These are phyloP conservation scores for Drosophila gunungcola DNA, from an alignment of 1,140 invertebrate species.

Conservation along the genomic window DNA sequence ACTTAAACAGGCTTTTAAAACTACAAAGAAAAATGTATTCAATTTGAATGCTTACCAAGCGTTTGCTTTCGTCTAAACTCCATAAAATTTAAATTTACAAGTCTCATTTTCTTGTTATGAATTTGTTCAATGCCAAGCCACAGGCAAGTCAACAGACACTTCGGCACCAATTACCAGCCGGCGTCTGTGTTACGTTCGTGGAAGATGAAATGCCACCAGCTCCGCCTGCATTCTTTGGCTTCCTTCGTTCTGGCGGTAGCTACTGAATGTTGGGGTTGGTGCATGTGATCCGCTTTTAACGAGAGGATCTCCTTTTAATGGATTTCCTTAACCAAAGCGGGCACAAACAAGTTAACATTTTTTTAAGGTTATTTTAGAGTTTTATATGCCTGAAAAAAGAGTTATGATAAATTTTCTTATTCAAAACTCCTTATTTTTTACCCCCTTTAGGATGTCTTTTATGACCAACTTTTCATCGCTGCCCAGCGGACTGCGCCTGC, in stretches of 20 bases:
- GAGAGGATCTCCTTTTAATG: slow-evolving; percentile 3
- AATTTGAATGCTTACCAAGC: too few relatives aligned
- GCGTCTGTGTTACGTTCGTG: slow-evolving; percentile 79
- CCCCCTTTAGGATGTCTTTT: slow-evolving; percentile 85
- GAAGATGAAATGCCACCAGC: slow-evolving; percentile 61
- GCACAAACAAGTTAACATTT: slow-evolving; percentile 37
- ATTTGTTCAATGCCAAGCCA: slow-evolving; percentile 32
- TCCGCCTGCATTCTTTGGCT: slow-evolving; percentile 24
- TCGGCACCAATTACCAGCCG: slow-evolving; percentile 45
- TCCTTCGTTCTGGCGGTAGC: slow-evolving; percentile 54
- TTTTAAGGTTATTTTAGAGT: too few relatives aligned
- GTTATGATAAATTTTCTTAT: too few relatives aligned
- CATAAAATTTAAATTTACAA: too few relatives aligned
- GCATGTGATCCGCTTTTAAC: slow-evolving; percentile 43
- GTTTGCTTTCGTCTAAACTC: too few relatives aligned
- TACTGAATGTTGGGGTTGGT: slow-evolving; percentile 23
- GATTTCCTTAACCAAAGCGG: slow-evolving; percentile 9
- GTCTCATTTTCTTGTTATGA: too few relatives aligned
- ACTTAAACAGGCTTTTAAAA: too few relatives aligned
- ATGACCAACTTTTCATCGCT: slow-evolving; percentile 89
- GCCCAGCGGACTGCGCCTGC: slow-evolving; percentile 86
- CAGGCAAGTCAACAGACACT: slow-evolving; percentile 79
- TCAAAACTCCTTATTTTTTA: background rate
- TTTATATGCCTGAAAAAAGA: too few relatives aligned
- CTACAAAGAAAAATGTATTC: too few relatives aligned